These are phyloP conservation scores for Imbricaverruca yamaguchii DNA, from an alignment of 2,888 invertebrate species.

Conservation along the genomic window DNA sequence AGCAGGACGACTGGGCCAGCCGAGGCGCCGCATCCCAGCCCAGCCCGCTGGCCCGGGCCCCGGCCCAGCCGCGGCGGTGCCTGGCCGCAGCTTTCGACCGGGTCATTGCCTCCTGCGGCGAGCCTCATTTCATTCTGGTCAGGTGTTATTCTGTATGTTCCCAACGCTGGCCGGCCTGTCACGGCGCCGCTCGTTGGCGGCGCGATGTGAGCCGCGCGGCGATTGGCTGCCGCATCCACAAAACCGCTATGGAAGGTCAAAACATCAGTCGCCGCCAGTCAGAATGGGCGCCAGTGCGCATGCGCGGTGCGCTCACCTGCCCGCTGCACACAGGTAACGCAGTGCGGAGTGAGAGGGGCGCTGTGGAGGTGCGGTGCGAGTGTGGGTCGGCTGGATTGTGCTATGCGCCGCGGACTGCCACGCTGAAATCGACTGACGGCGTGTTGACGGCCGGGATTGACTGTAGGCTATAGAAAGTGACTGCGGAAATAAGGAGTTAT, in stretches of 20 bases:
- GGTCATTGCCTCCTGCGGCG: conserved; percentile 14
- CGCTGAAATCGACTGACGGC: too few species aligned
- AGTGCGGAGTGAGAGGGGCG: not conserved
- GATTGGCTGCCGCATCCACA: not conserved
- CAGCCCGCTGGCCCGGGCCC: not conserved
- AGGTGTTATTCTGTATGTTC: conserved; percentile 15
- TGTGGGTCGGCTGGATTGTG: not conserved
- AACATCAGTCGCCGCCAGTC: conserved; percentile 8
- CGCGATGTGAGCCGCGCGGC: not conserved
- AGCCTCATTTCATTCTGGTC: conserved; percentile 21
- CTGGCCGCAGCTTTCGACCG: not conserved
- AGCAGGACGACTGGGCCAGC: not conserved
- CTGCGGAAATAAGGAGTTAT: not conserved
- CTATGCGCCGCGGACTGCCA: not conserved
- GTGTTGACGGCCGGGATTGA: not conserved
- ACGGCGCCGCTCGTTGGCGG: not conserved
- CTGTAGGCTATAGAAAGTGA: not conserved
- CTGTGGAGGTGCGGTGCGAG: too few species aligned
- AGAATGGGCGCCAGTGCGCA: not conserved
- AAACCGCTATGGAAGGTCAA: conserved; percentile 20
- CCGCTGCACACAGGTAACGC: not conserved
- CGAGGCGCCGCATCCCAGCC: not conserved
- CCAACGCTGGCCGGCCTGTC: not conserved
- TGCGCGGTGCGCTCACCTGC: not conserved
- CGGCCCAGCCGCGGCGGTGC: not conserved